phyloP scores from a whole-genome alignment of 1,140 invertebrate species.

The Cherax quadricarinatus region DNA sequence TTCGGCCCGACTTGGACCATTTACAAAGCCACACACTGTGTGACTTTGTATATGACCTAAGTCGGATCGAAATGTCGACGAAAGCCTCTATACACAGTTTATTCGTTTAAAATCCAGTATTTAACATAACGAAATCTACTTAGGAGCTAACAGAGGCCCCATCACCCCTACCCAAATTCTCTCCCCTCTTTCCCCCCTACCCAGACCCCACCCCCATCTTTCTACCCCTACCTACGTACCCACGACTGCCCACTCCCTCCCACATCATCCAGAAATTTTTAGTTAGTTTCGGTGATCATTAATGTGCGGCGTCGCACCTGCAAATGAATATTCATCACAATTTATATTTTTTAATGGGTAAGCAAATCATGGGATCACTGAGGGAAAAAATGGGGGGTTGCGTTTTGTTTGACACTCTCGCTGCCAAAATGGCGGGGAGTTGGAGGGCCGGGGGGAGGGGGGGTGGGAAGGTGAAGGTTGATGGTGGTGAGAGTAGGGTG shows the following conservation, averaged over 20 bases:
- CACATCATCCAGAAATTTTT: too few relatives aligned
- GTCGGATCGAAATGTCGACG: too few relatives aligned
- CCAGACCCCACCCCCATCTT: not conserved
- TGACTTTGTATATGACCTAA: too few relatives aligned
- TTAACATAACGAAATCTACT: too few relatives aligned
- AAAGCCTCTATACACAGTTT: too few relatives aligned
- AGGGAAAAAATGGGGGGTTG: constrained; percentile 34
- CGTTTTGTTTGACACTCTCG: constrained; percentile 30
- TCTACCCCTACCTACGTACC: too few relatives aligned
- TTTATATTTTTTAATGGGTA: constrained; percentile 59
- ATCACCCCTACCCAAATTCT: not conserved
- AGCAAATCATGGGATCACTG: constrained; percentile 61
- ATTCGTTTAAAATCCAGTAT: too few relatives aligned
- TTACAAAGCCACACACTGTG: too few relatives aligned
- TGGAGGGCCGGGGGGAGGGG: not conserved
- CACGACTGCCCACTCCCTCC: too few relatives aligned
- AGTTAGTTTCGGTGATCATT: constrained; percentile 30
- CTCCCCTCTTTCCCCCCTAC: not conserved
- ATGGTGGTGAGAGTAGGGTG: not conserved
- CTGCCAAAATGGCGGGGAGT: too few relatives aligned
- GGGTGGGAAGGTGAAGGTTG: not conserved
- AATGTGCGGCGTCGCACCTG: constrained; percentile 36
- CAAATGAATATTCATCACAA: constrained; percentile 63
- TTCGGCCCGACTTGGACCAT: too few relatives aligned
- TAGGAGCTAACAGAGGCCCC: too few relatives aligned